These are phyloP conservation scores for Prinia subflava DNA, from an alignment of 2,113 vertebrate species.

Conservation along the genomic window DNA sequence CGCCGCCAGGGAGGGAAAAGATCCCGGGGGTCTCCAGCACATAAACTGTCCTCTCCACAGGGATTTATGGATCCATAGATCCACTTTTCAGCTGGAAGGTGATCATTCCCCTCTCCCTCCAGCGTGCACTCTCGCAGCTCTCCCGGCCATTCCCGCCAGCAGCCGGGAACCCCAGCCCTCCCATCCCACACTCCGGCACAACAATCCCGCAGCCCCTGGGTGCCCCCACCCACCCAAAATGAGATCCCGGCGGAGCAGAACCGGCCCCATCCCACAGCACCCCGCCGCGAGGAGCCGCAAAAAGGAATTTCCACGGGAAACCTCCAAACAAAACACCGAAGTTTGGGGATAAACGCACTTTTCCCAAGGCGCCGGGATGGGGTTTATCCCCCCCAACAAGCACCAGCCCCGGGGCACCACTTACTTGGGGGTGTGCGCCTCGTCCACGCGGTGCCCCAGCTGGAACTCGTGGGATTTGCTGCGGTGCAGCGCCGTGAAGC, in stretches of 20 bases:
- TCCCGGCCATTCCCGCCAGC: fast-evolving
- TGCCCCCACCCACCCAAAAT: not conserved
- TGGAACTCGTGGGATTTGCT: constrained; percentile 99
- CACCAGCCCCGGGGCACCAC: not conserved
- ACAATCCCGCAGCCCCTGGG: fast-evolving
- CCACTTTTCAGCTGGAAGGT: fast-evolving
- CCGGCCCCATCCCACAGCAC: fast-evolving
- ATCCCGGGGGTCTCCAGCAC: not conserved
- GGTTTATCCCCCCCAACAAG: fast-evolving
- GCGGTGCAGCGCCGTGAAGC: constrained; percentile 91
- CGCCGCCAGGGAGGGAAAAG: not conserved
- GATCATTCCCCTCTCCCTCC: not conserved
- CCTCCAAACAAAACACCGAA: fast-evolving
- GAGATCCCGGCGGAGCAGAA: not conserved
- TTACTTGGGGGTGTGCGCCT: constrained; percentile 94
- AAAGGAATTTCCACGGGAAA: not conserved
- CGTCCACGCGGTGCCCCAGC: constrained; percentile 89
- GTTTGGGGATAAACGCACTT: fast-evolving
- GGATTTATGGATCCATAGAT: fast-evolving
- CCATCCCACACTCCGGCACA: fast-evolving
- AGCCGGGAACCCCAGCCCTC: not conserved
- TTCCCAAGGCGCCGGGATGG: not conserved
- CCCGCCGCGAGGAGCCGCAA: fast-evolving
- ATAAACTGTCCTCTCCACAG: fast-evolving
- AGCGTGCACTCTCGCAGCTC: fast-evolving